Evolutionary conservation across 2,888 invertebrate species (phyloP).

Genomic region (Ochlodes sylvanus): DNA sequence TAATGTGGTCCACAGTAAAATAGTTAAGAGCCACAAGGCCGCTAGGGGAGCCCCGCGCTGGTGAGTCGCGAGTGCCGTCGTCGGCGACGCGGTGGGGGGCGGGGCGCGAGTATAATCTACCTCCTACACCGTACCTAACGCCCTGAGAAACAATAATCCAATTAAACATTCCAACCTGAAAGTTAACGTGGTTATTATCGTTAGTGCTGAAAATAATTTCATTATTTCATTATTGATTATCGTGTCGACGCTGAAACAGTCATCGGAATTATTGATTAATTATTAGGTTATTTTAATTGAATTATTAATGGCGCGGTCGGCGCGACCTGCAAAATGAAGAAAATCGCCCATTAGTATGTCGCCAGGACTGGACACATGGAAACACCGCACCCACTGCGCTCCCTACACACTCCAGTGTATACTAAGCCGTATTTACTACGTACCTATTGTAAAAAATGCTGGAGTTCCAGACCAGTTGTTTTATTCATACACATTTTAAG

Average conservation of each 20-base stretch:
- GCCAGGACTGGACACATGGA: background rate
- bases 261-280: constrained; percentile 54
- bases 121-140: constrained; percentile 56
- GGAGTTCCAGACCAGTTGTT: too few relatives aligned
- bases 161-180: constrained; percentile 68
- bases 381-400: too few relatives aligned
- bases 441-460: too few relatives aligned
- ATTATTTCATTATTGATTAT: constrained; percentile 53
- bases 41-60: too few relatives aligned
- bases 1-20: too few relatives aligned
- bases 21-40: too few relatives aligned
- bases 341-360: constrained; percentile 62
- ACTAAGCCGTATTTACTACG: too few relatives aligned
- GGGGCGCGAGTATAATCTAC: constrained; percentile 43
- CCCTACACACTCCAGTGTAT: too few relatives aligned
- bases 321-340: constrained; percentile 68
- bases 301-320: constrained; percentile 56
- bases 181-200: constrained; percentile 57
- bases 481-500: too few relatives aligned
- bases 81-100: background rate
- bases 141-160: constrained; percentile 62
- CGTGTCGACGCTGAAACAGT: constrained; percentile 68
- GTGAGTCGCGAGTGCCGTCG: background rate
- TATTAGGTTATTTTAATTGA: constrained; percentile 55
- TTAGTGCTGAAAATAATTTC: constrained; percentile 77